Base-by-base conservation (phyloP, 2,113 vertebrate species). In the Thunnus thynnus region DNA sequence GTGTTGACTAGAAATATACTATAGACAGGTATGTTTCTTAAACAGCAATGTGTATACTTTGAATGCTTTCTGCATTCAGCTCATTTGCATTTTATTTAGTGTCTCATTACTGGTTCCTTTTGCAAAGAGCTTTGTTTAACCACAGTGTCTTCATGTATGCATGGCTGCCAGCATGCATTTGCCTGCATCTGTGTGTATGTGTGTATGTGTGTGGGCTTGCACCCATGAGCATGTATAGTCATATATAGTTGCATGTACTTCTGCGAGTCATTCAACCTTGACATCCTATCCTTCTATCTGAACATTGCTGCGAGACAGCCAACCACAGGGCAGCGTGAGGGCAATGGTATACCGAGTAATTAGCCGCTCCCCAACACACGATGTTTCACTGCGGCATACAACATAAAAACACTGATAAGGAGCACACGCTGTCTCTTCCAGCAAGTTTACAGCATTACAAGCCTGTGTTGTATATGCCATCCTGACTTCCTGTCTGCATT, bases 181-280 rank as follows among this genome's bases (percentile, higher is more conserved):
- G 56, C 80, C 62, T 63, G 16, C 13, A 51, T 89, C 52, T 74
- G 25, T 85, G 20, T 61, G 32, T 74, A 20, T 85, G 20, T 61
- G 32, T 8, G 51, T 57, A 32, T 47, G 54, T 54, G 27, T 72
- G 75, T 76, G 44, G 20, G 14, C 57, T 52, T 52, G 55, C 5
- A 52, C 17, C 27, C 30, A 46, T 76, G 10, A 76, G 50, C 20
- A 65, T 54, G 56, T 18, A 65, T 14, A 54, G 47, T 75, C 76
- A 41, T 41, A 66, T 72, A 48, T 60, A 54, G 56, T 13, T 77
- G 62, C 17, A 44, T 72, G 71, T 66, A 56, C 70, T 63, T 80
- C 56, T 65, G 47, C 77, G 70, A 80, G 80, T 86, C 84, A 85
- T 72, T 90, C 89, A 90, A 83, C 87, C 85, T 83, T 88, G 89